These are phyloP conservation scores for Trachelus troglodyta DNA, from an alignment of 2,888 invertebrate genomes.

Conservation along the genomic window DNA sequence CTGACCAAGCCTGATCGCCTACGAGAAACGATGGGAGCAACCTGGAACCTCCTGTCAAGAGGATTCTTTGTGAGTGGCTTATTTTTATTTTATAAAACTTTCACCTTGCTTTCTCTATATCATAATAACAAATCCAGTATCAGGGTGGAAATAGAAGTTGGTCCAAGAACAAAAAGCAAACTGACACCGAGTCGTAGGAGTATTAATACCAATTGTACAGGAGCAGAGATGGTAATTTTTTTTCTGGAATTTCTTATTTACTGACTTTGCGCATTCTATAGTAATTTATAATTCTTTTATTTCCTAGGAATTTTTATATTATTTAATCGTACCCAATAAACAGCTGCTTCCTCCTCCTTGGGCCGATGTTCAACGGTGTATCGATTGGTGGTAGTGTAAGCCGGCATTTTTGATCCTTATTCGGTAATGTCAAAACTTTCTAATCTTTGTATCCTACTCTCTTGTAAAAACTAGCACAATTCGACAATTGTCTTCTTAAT, in stretches of 20 bases:
- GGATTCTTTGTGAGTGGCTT: neutral
- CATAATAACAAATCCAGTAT: too few relatives aligned
- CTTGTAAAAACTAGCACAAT: slow-evolving; percentile 1
- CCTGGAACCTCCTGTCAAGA: neutral
- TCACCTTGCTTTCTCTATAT: neutral
- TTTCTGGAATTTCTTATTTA: neutral
- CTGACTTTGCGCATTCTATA: neutral
- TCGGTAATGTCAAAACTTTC: slow-evolving; percentile 24
- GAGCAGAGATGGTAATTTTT: neutral
- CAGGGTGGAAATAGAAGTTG: neutral
- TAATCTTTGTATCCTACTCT: slow-evolving; percentile 9
- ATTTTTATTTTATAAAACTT: neutral
- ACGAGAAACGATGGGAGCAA: too few relatives aligned
- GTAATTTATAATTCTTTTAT: neutral
- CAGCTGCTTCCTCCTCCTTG: slow-evolving; percentile 71
- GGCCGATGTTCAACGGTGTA: slow-evolving; percentile 51
- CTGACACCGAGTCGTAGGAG: neutral
- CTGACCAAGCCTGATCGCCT: neutral
- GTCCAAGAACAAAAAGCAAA: neutral
- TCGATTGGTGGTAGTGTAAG: slow-evolving; percentile 55
- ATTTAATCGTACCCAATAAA: slow-evolving; percentile 71
- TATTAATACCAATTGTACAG: neutral
- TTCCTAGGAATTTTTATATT: too few relatives aligned
- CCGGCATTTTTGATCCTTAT: slow-evolving; percentile 48
- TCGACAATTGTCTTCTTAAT: neutral